phyloP scores from a whole-genome alignment of 2,113 vertebrate species.

The Phocoena sinus region DNA sequence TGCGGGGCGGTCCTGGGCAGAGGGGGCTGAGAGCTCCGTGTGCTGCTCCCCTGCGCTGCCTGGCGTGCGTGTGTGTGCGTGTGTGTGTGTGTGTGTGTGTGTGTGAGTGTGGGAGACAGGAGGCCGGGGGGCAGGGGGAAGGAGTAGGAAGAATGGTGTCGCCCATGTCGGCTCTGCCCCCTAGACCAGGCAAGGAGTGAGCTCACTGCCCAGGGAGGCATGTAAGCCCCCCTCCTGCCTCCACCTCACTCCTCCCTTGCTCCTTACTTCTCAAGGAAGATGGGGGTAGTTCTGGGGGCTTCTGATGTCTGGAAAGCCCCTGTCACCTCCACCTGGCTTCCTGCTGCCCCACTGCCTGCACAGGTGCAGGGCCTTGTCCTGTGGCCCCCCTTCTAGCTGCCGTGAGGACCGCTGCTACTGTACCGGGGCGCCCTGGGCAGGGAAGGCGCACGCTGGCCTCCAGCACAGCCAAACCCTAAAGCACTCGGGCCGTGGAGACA shows the following conservation, averaged over 20 bases:
- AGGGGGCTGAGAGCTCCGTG: neutral
- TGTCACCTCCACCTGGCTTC: rapidly evolving
- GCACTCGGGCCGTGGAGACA: neutral
- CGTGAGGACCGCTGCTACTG: rapidly evolving
- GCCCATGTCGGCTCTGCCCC: neutral
- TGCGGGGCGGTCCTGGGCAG: neutral
- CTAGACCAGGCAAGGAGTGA: neutral
- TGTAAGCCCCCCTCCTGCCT: neutral
- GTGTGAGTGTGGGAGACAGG: neutral
- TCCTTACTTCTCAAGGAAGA: neutral
- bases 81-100: too few relatives aligned
- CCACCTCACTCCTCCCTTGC: neutral
- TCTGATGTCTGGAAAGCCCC: neutral
- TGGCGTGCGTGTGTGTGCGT: neutral
- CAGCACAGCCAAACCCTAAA: neutral
- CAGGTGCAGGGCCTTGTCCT: neutral
- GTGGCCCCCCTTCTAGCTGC: neutral
- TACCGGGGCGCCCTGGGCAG: rapidly evolving
- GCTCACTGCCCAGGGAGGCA: neutral
- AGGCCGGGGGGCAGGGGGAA: neutral
- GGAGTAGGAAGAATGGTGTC: neutral
- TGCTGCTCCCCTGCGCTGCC: rapidly evolving
- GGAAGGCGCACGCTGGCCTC: neutral
- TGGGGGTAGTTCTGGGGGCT: neutral
- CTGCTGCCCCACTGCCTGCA: neutral